Evolutionary conservation across 2,888 invertebrate genomes (phyloP).

Genomic region (Folsomia manolachei): DNA sequence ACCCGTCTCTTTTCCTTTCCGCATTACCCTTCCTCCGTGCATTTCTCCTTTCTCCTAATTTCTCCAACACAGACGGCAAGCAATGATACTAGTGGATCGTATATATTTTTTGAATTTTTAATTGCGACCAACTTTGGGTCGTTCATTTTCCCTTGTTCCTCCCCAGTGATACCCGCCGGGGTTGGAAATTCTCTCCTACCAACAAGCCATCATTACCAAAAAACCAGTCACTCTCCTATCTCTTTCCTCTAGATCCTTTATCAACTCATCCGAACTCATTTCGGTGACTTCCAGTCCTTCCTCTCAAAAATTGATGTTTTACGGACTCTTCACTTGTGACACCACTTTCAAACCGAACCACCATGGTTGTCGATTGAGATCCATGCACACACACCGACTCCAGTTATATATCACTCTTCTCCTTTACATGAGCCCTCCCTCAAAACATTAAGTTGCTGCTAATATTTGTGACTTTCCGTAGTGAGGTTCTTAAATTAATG

Average conservation of each 20-base stretch:
- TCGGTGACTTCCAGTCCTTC: conserved; percentile 20
- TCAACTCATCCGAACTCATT: conserved; percentile 37
- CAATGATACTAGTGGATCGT: neutral
- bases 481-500: too few relatives aligned
- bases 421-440: neutral
- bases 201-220: conserved; percentile 44
- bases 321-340: conserved; percentile 24
- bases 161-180: conserved; percentile 45
- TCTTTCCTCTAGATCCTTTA: conserved; percentile 23
- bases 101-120: conserved; percentile 50
- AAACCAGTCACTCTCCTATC: neutral
- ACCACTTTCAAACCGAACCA: neutral
- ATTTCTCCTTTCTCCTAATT: neutral
- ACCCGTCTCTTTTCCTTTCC: neutral
- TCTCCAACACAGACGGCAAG: neutral
- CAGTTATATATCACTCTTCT: too few relatives aligned
- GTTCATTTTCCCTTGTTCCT: conserved; percentile 43
- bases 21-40: neutral
- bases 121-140: conserved; percentile 48
- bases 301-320: neutral
- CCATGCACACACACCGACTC: too few relatives aligned
- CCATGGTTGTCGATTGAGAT: too few relatives aligned
- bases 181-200: conserved; percentile 34
- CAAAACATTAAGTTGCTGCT: neutral
- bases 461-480: too few relatives aligned